A percentile compares a stretch with the other conserved stretches of the same genome.
These are phyloP conservation scores for Pluvianellus socialis DNA, from an alignment of 2,113 vertebrate species.

Conservation along the genomic window DNA sequence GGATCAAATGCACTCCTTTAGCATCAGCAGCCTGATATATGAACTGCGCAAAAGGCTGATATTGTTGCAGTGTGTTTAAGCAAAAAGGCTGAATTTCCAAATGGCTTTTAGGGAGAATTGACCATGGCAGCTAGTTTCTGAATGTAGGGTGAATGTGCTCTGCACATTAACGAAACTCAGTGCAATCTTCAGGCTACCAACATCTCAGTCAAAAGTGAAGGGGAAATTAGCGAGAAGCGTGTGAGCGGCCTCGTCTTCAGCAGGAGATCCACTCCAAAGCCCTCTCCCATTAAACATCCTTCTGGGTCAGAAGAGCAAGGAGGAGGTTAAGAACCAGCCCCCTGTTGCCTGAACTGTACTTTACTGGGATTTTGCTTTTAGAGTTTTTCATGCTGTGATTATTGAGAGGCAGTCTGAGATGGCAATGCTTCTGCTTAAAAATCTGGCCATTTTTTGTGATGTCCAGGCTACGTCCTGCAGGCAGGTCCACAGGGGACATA, in stretches of 20 bases:
- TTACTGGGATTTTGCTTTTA: neutral
- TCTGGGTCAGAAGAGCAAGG: neutral
- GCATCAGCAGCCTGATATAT: neutral
- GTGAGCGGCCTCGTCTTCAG: neutral
- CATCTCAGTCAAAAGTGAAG: neutral
- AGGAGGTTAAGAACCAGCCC: conserved; percentile 6
- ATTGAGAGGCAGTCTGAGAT: neutral
- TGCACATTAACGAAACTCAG: neutral
- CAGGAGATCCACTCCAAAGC: conserved; percentile 13
- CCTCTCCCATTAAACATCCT: neutral
- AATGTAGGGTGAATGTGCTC: neutral
- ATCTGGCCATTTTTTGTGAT: neutral
- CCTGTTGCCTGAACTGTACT: neutral
- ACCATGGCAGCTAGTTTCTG: neutral
- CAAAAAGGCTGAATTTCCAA: neutral
- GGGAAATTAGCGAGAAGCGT: neutral
- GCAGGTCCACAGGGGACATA: neutral
- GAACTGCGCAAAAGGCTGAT: neutral
- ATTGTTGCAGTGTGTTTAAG: neutral
- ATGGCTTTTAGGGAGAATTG: neutral
- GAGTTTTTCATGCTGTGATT: neutral
- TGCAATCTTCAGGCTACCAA: neutral
- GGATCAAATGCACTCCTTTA: neutral
- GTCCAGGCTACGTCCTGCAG: neutral
- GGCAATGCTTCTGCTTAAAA: neutral